Conservation (phyloP, 2,113 vertebrate species). For the Burhinus oedicnemus region DNA sequence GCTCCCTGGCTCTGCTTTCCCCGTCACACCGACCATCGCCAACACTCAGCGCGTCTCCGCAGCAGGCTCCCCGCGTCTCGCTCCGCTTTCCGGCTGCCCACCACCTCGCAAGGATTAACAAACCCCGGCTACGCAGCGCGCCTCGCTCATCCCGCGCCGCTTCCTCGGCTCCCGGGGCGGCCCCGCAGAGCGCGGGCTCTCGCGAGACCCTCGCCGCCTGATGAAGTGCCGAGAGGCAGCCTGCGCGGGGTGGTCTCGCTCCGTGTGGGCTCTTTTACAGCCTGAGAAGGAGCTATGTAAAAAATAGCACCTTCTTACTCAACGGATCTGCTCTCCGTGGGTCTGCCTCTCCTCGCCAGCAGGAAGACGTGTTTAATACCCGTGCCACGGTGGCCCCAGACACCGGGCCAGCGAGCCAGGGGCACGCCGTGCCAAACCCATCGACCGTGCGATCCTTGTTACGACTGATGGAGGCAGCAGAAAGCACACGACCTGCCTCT, state of each 20-base stretch:
- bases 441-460: too few species aligned
- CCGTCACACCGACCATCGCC: not conserved
- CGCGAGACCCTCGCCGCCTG: not conserved
- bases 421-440: not conserved
- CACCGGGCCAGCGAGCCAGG: too few species aligned
- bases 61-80: too few species aligned
- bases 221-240: not conserved
- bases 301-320: not conserved
- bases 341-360: not conserved
- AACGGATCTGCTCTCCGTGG: not conserved
- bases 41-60: fast-evolving
- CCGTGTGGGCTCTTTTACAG: not conserved
- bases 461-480: not conserved
- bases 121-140: not conserved
- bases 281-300: not conserved
- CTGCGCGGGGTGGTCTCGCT: not conserved
- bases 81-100: not conserved
- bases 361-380: not conserved
- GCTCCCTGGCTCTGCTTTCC: not conserved
- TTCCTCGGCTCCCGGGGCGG: not conserved
- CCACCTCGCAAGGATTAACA: not conserved
- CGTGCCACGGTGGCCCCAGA: not conserved
- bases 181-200: not conserved
- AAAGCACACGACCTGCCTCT: not conserved
- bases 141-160: not conserved